These are phyloP conservation scores for Cosmopolites sordidus DNA, from an alignment of 2,888 invertebrate genomes.

Conservation along the genomic window DNA sequence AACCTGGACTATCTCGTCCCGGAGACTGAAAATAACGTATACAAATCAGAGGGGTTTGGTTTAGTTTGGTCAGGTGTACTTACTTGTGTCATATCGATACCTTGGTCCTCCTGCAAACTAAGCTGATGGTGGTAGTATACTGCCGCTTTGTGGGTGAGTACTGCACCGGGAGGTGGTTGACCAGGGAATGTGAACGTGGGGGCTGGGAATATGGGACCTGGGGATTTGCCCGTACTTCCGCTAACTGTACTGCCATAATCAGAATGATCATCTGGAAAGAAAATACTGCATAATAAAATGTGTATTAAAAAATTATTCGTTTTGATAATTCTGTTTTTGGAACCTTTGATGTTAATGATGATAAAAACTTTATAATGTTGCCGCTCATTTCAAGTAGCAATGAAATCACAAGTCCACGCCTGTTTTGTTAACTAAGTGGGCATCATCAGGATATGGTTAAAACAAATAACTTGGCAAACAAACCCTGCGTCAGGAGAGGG, in stretches of 20 bases:
- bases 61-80: too few species aligned
- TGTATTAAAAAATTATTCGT: too few species aligned
- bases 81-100: slow-evolving; percentile 82
- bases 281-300: too few species aligned
- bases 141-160: slow-evolving; percentile 70
- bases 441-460: too few species aligned
- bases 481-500: too few species aligned
- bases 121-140: slow-evolving; percentile 79
- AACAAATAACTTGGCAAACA: too few species aligned
- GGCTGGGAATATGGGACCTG: slow-evolving; percentile 61
- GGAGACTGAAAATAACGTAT: slow-evolving; percentile 61
- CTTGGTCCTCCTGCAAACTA: slow-evolving; percentile 80
- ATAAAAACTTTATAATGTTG: too few species aligned
- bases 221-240: slow-evolving; percentile 62
- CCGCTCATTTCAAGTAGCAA: too few species aligned
- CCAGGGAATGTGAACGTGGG: slow-evolving; percentile 74
- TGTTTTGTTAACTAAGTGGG: too few species aligned
- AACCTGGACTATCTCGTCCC: slow-evolving; percentile 89
- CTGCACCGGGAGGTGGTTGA: slow-evolving; percentile 56
- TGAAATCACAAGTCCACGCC: too few species aligned
- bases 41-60: neutral
- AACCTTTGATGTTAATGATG: too few species aligned
- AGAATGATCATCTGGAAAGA: slow-evolving; percentile 61
- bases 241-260: slow-evolving; percentile 63
- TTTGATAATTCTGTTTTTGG: too few species aligned